A percentile compares a stretch with the other conserved stretches of the same genome.
Conservation (phyloP, 2,113 vertebrate species). For the Heterotilapia buettikoferi region DNA sequence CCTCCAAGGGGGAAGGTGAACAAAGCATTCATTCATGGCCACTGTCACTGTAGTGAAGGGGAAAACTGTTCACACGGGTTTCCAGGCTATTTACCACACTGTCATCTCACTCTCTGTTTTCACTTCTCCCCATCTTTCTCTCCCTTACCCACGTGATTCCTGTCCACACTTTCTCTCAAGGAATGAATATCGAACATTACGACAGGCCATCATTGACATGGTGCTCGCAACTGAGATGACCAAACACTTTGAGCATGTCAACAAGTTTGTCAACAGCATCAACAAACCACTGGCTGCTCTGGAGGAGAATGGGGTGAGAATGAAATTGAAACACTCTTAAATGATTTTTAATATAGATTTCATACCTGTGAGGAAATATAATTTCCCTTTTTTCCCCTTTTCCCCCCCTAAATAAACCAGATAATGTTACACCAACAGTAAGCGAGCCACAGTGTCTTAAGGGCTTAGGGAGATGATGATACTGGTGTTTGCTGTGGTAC, state of each 20-base stretch:
- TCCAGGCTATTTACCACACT: conserved; percentile 46
- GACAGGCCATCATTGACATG: conserved; percentile 96
- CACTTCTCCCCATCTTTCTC: background rate
- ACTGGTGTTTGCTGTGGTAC: conserved; percentile 16
- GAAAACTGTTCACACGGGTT: conserved; percentile 47
- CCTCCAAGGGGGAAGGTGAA: conserved; percentile 39
- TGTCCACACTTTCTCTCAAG: conserved; percentile 56
- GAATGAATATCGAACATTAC: conserved; percentile 91
- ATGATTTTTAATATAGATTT: background rate
- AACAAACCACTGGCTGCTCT: conserved; percentile 89
- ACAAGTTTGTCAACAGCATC: conserved; percentile 98
- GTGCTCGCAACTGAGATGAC: conserved; percentile 99
- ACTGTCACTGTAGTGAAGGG: conserved; percentile 54
- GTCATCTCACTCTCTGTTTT: conserved; percentile 13
- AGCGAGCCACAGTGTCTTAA: background rate
- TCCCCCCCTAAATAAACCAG: background rate
- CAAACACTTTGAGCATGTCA: conserved; percentile 98
- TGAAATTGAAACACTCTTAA: background rate
- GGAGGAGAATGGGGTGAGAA: conserved; percentile 87
- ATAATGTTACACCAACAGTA: background rate
- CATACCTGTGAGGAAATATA: background rate
- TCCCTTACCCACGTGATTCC: background rate
- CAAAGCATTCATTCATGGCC: conserved; percentile 65
- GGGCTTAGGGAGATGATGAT: background rate
- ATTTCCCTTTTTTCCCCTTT: background rate